Evolutionary conservation across 2,797 vertebrate species (phyloP), one percentile per base, ranked within the genome.

Genomic region (Cetoscarus ocellatus): DNA sequence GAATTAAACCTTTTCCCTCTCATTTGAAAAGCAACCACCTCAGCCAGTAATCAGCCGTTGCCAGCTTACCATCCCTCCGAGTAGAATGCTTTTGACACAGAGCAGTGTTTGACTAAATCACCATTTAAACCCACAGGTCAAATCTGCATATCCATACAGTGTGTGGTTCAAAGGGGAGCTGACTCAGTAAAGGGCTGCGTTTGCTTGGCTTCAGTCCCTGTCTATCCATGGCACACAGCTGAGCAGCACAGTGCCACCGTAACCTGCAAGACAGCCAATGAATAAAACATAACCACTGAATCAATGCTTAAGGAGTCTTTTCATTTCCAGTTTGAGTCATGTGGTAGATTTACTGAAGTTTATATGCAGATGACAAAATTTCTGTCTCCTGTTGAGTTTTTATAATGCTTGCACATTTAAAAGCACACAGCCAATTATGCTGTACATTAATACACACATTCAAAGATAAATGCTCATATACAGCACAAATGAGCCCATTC

Each of bases 271-370:
- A 79, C 75, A 42, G 39, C 3, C 44, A 60, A 87, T 88, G 87
- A 92, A 92, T 89, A 89, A 92, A 92, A 87, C 87, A 93, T 86
- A 65, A 75, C 27, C 47, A 3, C 68, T 42, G 65, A 80, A 84
- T 91, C 88, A 82, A 76, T 65, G 73, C 75, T 88, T 86, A 82
- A 85, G 85, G 66, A 86, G 56, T 80, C 77, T 80, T 88, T 88
- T 91, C 87, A 86, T 88, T 89, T 82, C 62, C 80, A 61, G 45
- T 84, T 76, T 74, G 59, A 85, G 75, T 69, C 59, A 72, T 8
- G 10, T 51, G 44, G 38, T n/a, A 3, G 10, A 50, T 56, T 61
- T 73, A 76, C 42, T 75, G 42, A 72, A 62, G 70, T 70, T 54
- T 64, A 76, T 59, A 64, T 62, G 47, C 80, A 81, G 69, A 54